These are phyloP conservation scores for Octonoba sinensis DNA, from an alignment of 2,888 invertebrate species.

Conservation along the genomic window DNA sequence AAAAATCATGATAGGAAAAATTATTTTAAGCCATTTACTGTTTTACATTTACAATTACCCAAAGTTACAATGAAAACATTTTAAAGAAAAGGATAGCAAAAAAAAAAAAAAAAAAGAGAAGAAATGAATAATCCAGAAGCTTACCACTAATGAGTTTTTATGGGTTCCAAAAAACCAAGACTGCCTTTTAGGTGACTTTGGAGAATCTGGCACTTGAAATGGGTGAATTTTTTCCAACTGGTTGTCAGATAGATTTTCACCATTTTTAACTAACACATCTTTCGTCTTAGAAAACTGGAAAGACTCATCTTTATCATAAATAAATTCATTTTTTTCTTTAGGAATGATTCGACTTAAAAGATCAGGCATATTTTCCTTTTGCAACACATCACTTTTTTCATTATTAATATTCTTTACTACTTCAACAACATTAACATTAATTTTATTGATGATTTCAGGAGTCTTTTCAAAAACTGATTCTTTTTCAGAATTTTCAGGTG, in stretches of 20 bases:
- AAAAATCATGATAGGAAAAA: too few relatives aligned
- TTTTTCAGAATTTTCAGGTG: neutral
- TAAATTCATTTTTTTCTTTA: constrained; percentile 43
- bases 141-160: constrained; percentile 63
- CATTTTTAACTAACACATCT: constrained; percentile 33
- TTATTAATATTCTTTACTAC: constrained; percentile 40
- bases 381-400: constrained; percentile 42
- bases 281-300: constrained; percentile 15
- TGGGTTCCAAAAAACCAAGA: constrained; percentile 61
- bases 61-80: too few relatives aligned
- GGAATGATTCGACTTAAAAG: constrained; percentile 42
- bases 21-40: too few relatives aligned
- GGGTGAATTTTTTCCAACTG: neutral
- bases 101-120: neutral
- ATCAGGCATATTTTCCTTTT: constrained; percentile 57
- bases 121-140: constrained; percentile 6
- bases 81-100: too few relatives aligned
- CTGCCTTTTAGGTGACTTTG: constrained; percentile 51
- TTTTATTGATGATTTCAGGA: constrained; percentile 11
- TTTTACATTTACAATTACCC: too few relatives aligned
- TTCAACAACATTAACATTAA: constrained; percentile 44
- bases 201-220: constrained; percentile 40
- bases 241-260: constrained; percentile 9
- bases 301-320: constrained; percentile 43
- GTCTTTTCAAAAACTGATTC: neutral